Base-by-base conservation (phyloP, 37 sponge, comb jelly and placozoan genomes). In the Beroe ovata region DNA sequence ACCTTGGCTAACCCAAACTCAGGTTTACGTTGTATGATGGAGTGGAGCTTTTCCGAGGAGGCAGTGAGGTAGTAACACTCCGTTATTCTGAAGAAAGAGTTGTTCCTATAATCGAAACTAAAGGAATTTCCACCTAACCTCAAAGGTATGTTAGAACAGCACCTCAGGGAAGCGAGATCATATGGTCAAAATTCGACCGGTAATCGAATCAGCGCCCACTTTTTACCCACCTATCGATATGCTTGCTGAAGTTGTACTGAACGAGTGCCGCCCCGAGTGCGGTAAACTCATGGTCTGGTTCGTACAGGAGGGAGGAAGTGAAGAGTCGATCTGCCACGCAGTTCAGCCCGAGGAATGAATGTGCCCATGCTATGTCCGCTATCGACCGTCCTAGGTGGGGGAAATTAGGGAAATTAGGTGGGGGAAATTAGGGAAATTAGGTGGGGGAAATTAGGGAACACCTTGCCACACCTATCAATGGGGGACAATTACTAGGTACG, bases 211-310 rank as follows among this genome's bases (percentile, higher is more conserved):
- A n/a, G n/a, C n/a, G n/a, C n/a, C n/a, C n/a, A n/a, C n/a, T n/a
- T n/a, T n/a, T n/a, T n/a, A n/a, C 38, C 25, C 8, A 77, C 84
- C 84, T 77, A 54, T 77, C 84, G 28, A 77, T 77, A 40, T 77
- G 84, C 41, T 77, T 77, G 28, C 84, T 77, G 28, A 77, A 77
- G 54, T 77, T 77, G 21, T 77, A 77, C 84, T 77, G 84, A 11
- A 77, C 84, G 21, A 77, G 84, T 8, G 84, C 84, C 1, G 84
- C 84, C n/a, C 84, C 84, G 25, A 77, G 54, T 2, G 54, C 54
- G n/a, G 84, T 42, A 77, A 77, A 77, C 42, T 77, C 84, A 19
- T 42, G 42, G 28, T 77, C 54, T 22, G 54, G 54, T 4, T 77
- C 84, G 54, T 42, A 42, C 1, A 39, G 41, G 4, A 36, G 54